A percentile compares a stretch with the other conserved stretches of the same genome.
Conservation (phyloP, 2,797 vertebrate species). For the Nannoperca australis region DNA sequence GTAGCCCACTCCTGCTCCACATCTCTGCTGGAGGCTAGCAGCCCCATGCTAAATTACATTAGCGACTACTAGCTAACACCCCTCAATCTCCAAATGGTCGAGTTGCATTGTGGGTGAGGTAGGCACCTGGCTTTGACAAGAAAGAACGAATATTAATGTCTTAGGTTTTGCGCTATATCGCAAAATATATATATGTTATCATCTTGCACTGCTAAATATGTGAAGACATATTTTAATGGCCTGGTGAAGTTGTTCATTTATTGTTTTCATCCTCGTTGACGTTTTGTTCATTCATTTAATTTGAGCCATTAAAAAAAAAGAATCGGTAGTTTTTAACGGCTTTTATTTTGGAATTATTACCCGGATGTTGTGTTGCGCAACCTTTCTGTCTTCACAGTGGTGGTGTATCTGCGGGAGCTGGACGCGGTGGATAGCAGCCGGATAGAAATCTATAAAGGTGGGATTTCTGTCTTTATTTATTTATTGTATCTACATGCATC, state of each 20-base stretch:
- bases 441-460: slow-evolving; percentile 81
- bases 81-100: neutral
- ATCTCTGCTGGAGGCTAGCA: too few relatives aligned
- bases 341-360: slow-evolving; percentile 44
- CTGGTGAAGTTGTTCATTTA: neutral
- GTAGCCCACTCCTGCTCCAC: too few relatives aligned
- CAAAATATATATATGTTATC: too few relatives aligned
- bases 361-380: slow-evolving; percentile 21
- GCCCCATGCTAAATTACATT: neutral
- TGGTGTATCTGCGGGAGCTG: slow-evolving; percentile 80
- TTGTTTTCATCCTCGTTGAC: neutral
- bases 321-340: accelerated
- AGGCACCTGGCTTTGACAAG: neutral
- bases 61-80: neutral
- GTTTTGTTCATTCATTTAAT: neutral
- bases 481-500: neutral
- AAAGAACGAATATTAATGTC: too few relatives aligned
- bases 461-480: slow-evolving; percentile 49
- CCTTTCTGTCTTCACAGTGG: slow-evolving; percentile 40
- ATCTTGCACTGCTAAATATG: too few relatives aligned
- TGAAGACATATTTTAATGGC: too few relatives aligned
- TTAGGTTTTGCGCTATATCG: too few relatives aligned
- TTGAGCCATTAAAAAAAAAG: neutral
- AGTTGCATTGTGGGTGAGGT: neutral
- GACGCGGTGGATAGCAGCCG: slow-evolving; percentile 79